Conservation (phyloP, 2,797 vertebrate species). For the Myotis pilosus region DNA sequence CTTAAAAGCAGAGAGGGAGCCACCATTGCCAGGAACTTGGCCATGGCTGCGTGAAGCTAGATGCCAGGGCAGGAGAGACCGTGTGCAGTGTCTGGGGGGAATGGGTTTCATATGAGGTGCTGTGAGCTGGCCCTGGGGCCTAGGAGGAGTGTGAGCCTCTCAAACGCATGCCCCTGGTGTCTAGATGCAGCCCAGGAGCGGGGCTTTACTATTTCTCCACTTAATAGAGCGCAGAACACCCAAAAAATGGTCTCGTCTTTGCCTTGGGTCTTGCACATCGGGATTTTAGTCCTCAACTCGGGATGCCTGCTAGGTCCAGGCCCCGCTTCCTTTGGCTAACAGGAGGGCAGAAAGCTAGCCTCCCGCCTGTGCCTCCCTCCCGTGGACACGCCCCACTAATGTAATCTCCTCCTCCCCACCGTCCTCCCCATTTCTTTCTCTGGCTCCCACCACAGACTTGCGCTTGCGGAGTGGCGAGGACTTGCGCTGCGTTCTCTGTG, state of each 20-base stretch:
- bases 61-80: background rate
- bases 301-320: background rate
- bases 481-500: slow-evolving; percentile 86
- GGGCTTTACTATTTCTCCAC: background rate
- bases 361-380: background rate
- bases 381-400: background rate
- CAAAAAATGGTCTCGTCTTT: background rate
- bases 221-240: background rate
- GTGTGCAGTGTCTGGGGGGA: background rate
- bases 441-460: slow-evolving; percentile 80
- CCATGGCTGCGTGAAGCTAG: background rate
- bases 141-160: background rate
- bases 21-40: background rate
- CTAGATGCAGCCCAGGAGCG: background rate
- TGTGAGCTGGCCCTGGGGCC: background rate
- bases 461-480: slow-evolving; percentile 91
- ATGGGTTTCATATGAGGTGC: background rate
- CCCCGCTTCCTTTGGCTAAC: background rate
- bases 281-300: background rate
- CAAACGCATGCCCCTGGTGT: background rate
- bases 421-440: accelerated
- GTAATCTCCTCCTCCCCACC: background rate
- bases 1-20: background rate
- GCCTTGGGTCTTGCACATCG: background rate
- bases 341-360: background rate